Conservation (phyloP, 2,797 vertebrate genomes). For the Sebastes itinus region DNA sequence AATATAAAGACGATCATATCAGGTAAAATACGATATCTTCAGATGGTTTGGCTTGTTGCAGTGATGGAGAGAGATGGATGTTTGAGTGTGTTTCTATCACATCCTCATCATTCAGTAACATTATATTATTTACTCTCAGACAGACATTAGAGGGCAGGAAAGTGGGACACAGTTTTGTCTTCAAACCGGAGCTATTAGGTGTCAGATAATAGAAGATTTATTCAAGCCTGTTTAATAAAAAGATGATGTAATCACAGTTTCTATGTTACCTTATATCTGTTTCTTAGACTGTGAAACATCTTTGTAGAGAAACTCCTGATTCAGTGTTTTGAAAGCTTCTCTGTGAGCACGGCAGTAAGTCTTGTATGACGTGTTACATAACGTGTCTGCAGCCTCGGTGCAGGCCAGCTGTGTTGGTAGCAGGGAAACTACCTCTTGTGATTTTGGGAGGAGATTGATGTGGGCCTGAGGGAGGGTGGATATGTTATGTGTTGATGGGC, state of each 20-base stretch:
- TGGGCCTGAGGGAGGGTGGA: constrained; percentile 28
- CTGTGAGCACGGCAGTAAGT: neutral
- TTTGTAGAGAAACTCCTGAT: neutral
- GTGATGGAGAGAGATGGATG: too few species aligned
- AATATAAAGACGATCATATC: neutral
- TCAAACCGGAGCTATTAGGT: neutral
- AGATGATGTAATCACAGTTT: neutral
- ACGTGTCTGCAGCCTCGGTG: neutral
- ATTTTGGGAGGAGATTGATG: constrained; percentile 50
- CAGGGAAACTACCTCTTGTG: constrained; percentile 14
- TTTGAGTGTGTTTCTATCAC: neutral
- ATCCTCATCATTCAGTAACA: neutral
- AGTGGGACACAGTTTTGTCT: neutral
- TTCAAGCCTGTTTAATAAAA: neutral
- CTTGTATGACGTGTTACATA: neutral
- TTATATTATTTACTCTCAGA: neutral
- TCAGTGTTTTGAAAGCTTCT: neutral
- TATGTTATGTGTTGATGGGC: constrained; percentile 55
- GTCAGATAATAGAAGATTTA: constrained; percentile 2
- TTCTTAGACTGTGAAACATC: neutral
- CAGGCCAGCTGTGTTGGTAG: constrained; percentile 31
- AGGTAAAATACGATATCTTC: neutral
- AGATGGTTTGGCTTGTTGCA: neutral
- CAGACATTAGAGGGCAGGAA: neutral
- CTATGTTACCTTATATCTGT: neutral